Conservation (phyloP, 2,888 invertebrate genomes). For the Sympetrum striolatum region DNA sequence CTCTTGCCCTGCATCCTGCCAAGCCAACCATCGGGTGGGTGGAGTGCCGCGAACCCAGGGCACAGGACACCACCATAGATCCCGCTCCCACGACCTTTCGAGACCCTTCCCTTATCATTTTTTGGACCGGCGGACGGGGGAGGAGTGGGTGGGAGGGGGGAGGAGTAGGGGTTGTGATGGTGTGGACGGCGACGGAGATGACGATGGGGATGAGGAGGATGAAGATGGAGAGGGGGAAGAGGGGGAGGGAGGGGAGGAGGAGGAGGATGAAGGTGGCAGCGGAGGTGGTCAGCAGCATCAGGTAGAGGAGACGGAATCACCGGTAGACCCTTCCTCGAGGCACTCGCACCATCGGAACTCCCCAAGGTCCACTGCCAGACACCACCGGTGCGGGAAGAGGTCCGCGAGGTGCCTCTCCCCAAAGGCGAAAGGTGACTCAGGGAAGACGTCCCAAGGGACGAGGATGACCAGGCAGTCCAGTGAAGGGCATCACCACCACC, state of each 20-base stretch:
- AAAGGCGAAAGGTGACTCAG: background rate
- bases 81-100: slow-evolving; percentile 55
- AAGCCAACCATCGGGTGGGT: slow-evolving; percentile 51
- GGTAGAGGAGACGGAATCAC: background rate
- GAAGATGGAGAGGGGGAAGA: background rate
- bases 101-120: slow-evolving; percentile 49
- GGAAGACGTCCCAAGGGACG: background rate
- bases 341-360: background rate
- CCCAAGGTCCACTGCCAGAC: background rate
- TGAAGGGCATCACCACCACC: background rate
- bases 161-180: background rate
- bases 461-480: background rate
- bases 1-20: slow-evolving; percentile 52
- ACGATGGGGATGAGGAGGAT: background rate
- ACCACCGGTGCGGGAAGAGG: background rate
- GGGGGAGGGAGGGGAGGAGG: background rate
- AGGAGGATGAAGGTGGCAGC: background rate
- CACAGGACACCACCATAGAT: slow-evolving; percentile 50
- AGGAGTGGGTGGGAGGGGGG: background rate
- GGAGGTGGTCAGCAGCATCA: background rate
- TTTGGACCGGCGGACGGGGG: background rate
- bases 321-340: background rate
- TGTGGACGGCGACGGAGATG: background rate
- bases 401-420: background rate
- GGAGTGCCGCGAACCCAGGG: slow-evolving; percentile 9